phyloP scores from a whole-genome alignment of 2,888 invertebrate genomes.

The Metellina segmentata region DNA sequence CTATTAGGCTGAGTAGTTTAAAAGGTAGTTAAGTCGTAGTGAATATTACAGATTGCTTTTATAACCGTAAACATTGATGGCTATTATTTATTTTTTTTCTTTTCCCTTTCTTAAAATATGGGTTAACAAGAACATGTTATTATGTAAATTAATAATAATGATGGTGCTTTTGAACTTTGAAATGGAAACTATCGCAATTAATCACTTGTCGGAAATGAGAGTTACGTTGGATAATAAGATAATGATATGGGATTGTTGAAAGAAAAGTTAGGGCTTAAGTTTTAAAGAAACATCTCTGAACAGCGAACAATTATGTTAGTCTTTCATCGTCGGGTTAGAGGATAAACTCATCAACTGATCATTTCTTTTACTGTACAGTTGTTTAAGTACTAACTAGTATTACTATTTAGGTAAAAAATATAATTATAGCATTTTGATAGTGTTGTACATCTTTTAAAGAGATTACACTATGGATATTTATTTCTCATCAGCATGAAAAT shows the following conservation, averaged over 20 bases:
- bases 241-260: neutral
- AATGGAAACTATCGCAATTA: neutral
- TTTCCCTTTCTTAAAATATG: neutral
- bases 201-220: neutral
- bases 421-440: no score
- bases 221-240: neutral
- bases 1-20: constrained; percentile 23
- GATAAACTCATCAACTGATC: no score
- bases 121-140: neutral
- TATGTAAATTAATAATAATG: neutral
- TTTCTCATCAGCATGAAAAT: no score
- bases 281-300: no score
- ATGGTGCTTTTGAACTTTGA: neutral
- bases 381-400: no score
- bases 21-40: constrained; percentile 26
- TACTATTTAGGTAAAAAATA: no score
- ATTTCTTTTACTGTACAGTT: no score
- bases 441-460: no score
- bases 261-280: no score
- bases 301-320: no score
- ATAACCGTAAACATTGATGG: constrained; percentile 15
- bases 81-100: neutral
- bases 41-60: constrained; percentile 25
- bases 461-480: no score
- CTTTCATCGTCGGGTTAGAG: no score